Evolutionary conservation across 2,888 invertebrate genomes (phyloP), one percentile per base, ranked within the genome.

Genomic region (Rhagonycha fulva): DNA sequence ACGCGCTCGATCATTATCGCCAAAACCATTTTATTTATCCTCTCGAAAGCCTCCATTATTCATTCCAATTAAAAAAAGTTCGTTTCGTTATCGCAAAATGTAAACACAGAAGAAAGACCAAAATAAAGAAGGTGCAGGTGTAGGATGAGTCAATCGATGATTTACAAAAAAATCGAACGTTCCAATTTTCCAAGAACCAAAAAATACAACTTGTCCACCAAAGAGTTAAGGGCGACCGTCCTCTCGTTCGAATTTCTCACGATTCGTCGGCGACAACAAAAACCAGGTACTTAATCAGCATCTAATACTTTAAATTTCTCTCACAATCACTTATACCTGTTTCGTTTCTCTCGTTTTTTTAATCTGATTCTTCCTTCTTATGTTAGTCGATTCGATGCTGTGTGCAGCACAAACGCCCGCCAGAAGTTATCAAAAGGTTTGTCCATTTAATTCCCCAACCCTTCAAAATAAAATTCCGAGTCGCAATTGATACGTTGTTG

Each of bases 211-310:
- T 61, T 32, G 62, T 61, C 71, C 11, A 11, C 19, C 19, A 61
- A 71, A 68, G 60, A 60, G 68, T 30, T 28, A 68, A 72, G 72
- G 19, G 66, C 68, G 62, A 74, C 73, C 68, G 47, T 47, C 47
- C 78, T 74, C 74, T 80, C 74, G 77, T 77, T 80, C 76, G 30
- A 67, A 68, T 78, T 80, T 80, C 80, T 76, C 80, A 80, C 80
- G 80, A 78, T 79, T 78, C 80, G 80, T 79, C 79, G 80, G 80
- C 79, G 68, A 76, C 75, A 72, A 78, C 75, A 76, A 80, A 80
- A 76, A 75, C 68, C 68, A 71, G 76, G 68, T 79, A 74, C 71
- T 76, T 77, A 75, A 73, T 66, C 63, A 66, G 26, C 63, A 24
- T 66, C 63, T 66, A 66, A 66, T 66, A 66, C 63, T 66, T 66